Evolutionary conservation across 2,797 vertebrate species (phyloP).

Genomic region (Adrianichthys oophorus): DNA sequence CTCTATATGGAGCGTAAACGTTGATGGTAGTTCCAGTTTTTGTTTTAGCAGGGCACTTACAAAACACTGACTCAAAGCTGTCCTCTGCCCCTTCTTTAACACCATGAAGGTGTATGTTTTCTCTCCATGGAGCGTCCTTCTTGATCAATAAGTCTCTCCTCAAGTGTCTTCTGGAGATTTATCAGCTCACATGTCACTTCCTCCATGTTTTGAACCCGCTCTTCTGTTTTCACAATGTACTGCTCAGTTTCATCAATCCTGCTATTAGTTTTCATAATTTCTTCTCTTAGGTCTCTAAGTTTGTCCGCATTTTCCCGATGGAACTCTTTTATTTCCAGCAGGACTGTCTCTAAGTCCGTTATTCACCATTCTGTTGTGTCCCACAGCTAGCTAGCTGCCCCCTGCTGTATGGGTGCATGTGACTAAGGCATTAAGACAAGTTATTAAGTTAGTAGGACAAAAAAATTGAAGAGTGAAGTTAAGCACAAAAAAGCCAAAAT

Average conservation of each 20-base stretch:
- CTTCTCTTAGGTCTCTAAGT: neutral
- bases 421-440: no score
- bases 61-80: neutral
- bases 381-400: no score
- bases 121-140: neutral
- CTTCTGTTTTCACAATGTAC: neutral
- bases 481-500: no score
- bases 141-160: neutral
- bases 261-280: neutral
- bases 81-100: neutral
- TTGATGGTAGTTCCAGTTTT: neutral
- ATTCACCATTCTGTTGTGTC: no score
- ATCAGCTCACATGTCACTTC: neutral
- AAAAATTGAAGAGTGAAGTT: no score
- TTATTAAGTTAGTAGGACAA: no score
- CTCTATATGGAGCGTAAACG: neutral
- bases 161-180: neutral
- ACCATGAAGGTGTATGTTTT: neutral
- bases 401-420: no score
- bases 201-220: neutral
- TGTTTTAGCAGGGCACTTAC: neutral
- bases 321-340: no score
- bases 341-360: no score
- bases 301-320: neutral
- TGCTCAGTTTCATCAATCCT: neutral